Evolutionary conservation across 2,797 vertebrate genomes (phyloP), one percentile per base, ranked within the genome.

Genomic region (Cyclopterus lumpus): DNA sequence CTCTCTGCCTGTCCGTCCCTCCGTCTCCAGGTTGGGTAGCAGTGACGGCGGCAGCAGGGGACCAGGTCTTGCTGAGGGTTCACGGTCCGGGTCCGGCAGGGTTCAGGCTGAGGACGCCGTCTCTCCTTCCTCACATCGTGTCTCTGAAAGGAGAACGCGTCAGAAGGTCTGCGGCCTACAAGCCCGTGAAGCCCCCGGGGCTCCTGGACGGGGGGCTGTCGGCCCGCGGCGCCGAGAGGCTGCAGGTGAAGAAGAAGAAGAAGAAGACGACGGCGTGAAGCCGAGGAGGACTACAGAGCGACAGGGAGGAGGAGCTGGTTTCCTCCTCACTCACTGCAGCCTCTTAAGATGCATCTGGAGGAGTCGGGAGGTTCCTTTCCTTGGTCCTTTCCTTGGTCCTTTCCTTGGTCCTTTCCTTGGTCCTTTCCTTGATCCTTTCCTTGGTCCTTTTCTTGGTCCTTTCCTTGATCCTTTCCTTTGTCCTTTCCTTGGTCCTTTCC

Each of bases 1-100:
- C 22, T 22, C 22, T 22, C 22, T 22, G 26, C 22, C 20, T 24
- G n/a, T 51, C 49, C 8, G 7, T 24, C 44, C 16, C 12, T 8
- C 40, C 14, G 12, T 6, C 24, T 24, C n/a, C 80, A 99, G 98
- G 98, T 6, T 99, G 97, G 97, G 95, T 98, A 77, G 94, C 97
- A 1, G 95, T 99, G 80, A 98, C 97, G 0, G 95, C 95, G 36
- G 85, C 79, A 0, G 59, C 58, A 0, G 93, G 92, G 0, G 90
- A 96, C 14, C 90, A 85, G 49, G 24, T 98, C 30, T 46, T 80
- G 38, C 84, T 99, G 62, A 93, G 93, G 88, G 94, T 94, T 8
- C 95, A 96, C 0, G 89, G 93, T 1, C 98, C 97, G 0, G 75
- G 83, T 67, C 95, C 87, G 5, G 94, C 92, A 0, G 51, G 67